Percentiles rank a stretch among this genome's conserved stretches.
Conservation (phyloP, 2,113 vertebrate genomes). For the Grus americana region DNA sequence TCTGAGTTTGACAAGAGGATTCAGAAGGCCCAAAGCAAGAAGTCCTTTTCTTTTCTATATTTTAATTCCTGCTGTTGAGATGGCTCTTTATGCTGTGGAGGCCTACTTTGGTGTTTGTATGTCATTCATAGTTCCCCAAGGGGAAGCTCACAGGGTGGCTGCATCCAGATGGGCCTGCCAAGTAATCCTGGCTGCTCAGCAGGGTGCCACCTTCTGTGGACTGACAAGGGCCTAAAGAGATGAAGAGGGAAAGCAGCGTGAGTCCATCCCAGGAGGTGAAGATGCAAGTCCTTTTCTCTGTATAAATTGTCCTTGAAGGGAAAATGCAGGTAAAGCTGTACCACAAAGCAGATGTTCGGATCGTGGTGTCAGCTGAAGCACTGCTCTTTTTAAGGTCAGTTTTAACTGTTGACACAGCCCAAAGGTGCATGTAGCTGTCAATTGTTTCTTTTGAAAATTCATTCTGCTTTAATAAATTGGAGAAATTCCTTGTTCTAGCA, state of each 20-base stretch:
- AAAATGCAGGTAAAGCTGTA: background rate
- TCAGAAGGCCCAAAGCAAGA: background rate
- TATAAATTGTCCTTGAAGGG: constrained; percentile 50
- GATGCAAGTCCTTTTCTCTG: constrained; percentile 23
- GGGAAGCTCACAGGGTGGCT: constrained; percentile 17
- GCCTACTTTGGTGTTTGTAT: constrained; percentile 28
- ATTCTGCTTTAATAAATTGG: background rate
- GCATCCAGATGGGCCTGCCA: constrained; percentile 56
- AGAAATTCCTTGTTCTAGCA: constrained; percentile 5
- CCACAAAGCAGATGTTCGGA: background rate
- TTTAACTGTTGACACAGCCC: background rate
- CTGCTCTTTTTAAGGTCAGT: background rate
- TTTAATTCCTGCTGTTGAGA: background rate
- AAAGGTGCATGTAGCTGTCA: constrained; percentile 12
- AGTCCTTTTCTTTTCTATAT: background rate
- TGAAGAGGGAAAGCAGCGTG: constrained; percentile 31
- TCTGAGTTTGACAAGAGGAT: background rate
- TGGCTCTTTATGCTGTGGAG: background rate
- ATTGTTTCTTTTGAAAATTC: background rate
- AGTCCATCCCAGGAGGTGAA: constrained; percentile 13
- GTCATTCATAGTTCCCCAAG: constrained; percentile 25
- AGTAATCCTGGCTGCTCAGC: constrained; percentile 33
- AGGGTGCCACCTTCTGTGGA: constrained; percentile 35
- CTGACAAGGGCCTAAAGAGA: constrained; percentile 49
- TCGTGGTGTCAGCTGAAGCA: background rate